Evolutionary conservation across 2,113 vertebrate genomes (phyloP).

Genomic region (Pelobates fuscus): DNA sequence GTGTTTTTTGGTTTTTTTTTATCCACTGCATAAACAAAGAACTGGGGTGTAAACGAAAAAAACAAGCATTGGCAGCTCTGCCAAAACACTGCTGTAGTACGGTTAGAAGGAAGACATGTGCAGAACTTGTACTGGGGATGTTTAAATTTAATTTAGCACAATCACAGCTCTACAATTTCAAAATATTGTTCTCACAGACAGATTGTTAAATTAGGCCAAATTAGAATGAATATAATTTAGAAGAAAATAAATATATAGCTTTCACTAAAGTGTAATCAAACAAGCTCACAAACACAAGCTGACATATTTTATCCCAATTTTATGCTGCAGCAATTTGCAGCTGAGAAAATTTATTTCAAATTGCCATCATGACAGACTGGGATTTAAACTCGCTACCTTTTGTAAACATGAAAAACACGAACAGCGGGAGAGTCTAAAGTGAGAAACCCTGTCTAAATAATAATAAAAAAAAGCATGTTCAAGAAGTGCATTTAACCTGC

Average conservation of each 20-base stretch:
- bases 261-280: constrained; percentile 22
- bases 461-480: no score
- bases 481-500: no score
- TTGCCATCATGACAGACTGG: constrained; percentile 4
- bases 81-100: no score
- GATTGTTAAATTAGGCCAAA: constrained; percentile 28
- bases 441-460: neutral
- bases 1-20: no score
- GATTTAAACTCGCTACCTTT: neutral
- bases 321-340: constrained; percentile 27
- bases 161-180: neutral
- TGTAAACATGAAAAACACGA: neutral
- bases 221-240: constrained; percentile 24
- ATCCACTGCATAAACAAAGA: no score
- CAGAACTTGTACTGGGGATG: neutral
- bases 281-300: constrained; percentile 10
- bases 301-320: constrained; percentile 14
- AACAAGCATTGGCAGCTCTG: no score
- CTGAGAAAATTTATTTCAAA: constrained; percentile 16
- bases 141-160: constrained; percentile 27
- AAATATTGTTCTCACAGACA: constrained; percentile 8
- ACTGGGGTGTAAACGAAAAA: no score
- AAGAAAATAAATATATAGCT: neutral
- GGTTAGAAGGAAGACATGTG: neutral
- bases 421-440: neutral